Evolutionary conservation across 2,113 vertebrate genomes (phyloP), one percentile per base, ranked within the genome.

Genomic region (Centrocercus urophasianus): DNA sequence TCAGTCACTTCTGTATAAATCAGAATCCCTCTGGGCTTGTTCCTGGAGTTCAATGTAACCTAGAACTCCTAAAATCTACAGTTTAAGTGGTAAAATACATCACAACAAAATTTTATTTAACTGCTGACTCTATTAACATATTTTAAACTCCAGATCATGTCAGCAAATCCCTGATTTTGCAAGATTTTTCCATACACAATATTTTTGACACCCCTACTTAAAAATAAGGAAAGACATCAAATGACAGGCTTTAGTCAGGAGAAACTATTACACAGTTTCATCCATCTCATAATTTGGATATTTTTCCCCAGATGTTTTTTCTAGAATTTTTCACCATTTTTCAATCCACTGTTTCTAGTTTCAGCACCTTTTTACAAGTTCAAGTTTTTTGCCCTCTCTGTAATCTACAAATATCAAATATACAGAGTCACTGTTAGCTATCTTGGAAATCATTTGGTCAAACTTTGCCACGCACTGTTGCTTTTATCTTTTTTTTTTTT

Each of bases 81-180:
- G 45, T 73, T 19, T 27, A 67, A 27, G 13, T 30, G 8, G 57
- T 17, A 25, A 76, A 75, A 76, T 91, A 67, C 38, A 67, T 56
- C 12, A 61, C 8, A 32, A 19, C 5, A 56, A 25, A 2, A 11
- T 83, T 34, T 78, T 66, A 60, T 73, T 73, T 71, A 50, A 57
- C 10, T 73, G 7, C 40, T 78, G 7, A 30, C 78, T 94, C 84
- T 87, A 19, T 50, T 61, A 87, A 65, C 10, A 7, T 45, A 65
- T n/a, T 52, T 6, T 14, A 75, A 63, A 72, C 67, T 85, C 38
- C 63, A 93, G 50, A 85, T 67, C 27, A 40, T 36, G 12, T 74
- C 30, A 75, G 3, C 0, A 0, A 30, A 71, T 50, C 8, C 16
- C 32, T 1, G 3, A 10, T 48, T 18, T 6, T 40, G n/a, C 34